Evolutionary conservation across 2,888 invertebrate genomes (phyloP), one percentile per base, ranked within the genome.

Genomic region (Trachelus troglodyta): DNA sequence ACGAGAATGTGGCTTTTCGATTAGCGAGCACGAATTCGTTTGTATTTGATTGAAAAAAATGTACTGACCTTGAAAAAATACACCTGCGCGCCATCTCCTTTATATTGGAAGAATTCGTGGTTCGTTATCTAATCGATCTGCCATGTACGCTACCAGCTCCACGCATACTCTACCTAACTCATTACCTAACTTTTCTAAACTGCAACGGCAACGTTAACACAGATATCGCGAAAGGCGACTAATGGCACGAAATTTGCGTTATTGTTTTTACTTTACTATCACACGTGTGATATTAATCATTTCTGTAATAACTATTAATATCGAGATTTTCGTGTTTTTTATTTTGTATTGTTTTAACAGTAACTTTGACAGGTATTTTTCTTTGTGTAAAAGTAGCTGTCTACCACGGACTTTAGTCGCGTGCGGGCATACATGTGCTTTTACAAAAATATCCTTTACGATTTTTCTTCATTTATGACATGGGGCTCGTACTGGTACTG

Each of bases 401-500:
- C 15, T 23, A 56, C 56, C 23, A 23, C 56, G 56, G 56, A 56
- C 56, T 23, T 56, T 56, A 23, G 56, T 56, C 56, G 6, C 56
- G 56, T 9, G 56, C 15, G 0, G 9, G 15, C 9, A 56, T 6
- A 56, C 6, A 23, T 2, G 56, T 15, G 1, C 56, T 56, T 56
- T 56, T 56, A 56, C 56, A 23, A 23, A 15, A 15, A 56, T 11
- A 31, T 23, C 6, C 15, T 30, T 74, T 77, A 37, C n/a, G 37
- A 80, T 81, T 71, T 77, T 81, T 82, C 81, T 80, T 79, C 79
- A 76, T 78, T 81, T 81, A 78, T 83, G 78, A 83, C 81, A 82
- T 84, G 84, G 86, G 88, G 87, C 87, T 88, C 87, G 85, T 86
- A 85, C 80, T 82, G 87, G 84, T 85, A 85, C 81, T 82, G 83